These are phyloP conservation scores for Drosophila algonquin DNA, from an alignment of 2,888 invertebrate species.

Conservation along the genomic window DNA sequence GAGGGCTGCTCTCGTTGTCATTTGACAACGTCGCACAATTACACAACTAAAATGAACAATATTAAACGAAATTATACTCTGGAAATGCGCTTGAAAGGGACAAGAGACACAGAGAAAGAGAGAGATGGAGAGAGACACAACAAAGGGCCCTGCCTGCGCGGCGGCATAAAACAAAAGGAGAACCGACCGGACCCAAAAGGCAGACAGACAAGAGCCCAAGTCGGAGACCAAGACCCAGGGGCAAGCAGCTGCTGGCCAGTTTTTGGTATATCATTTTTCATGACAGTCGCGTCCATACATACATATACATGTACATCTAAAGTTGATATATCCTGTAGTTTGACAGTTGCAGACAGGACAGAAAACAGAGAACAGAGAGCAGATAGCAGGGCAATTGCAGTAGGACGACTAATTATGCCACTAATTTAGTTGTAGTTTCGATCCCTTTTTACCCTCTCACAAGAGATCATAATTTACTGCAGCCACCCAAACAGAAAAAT, in stretches of 20 bases:
- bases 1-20: conserved; percentile 21
- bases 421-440: conserved; percentile 27
- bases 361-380: conserved; percentile 31
- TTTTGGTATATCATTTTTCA: conserved; percentile 77
- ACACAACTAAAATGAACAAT: conserved; percentile 78
- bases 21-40: conserved; percentile 68
- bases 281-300: conserved; percentile 56
- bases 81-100: conserved; percentile 1
- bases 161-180: conserved; percentile 78
- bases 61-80: conserved; percentile 74
- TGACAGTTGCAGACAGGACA: conserved; percentile 74
- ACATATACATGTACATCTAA: conserved; percentile 4
- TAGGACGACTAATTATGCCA: conserved; percentile 67
- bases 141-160: conserved; percentile 59
- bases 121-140: conserved; percentile 48
- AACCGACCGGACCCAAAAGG: conserved; percentile 69
- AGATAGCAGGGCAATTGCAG: conserved; percentile 60
- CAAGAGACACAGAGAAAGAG: conserved; percentile 1
- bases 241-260: conserved; percentile 55
- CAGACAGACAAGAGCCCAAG: conserved; percentile 63
- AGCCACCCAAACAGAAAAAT: conserved; percentile 66
- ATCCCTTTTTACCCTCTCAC: conserved; percentile 1
- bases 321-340: conserved; percentile 61
- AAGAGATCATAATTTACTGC: conserved; percentile 67
- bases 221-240: conserved; percentile 13